A percentile compares a stretch with the other conserved stretches of the same genome.
Conservation (phyloP, 2,797 vertebrate species). For the Chiroxiphia lanceolata region DNA sequence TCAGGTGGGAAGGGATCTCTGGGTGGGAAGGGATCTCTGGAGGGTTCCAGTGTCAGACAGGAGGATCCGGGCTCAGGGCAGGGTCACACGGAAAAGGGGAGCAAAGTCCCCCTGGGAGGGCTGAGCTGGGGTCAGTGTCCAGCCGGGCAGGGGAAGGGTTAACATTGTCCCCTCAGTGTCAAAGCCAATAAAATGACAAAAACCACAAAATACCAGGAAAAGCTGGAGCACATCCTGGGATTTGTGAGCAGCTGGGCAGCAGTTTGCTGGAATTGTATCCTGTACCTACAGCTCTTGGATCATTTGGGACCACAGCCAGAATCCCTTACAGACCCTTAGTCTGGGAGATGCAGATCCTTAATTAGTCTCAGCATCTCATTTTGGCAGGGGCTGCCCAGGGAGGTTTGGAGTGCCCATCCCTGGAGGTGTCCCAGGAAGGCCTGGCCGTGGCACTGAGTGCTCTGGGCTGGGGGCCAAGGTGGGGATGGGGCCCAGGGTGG, state of each 20-base stretch:
- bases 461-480: neutral
- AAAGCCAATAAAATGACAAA: accelerated
- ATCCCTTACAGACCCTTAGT: neutral
- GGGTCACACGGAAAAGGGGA: accelerated
- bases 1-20: conserved; percentile 27
- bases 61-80: accelerated
- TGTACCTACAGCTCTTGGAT: neutral
- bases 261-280: neutral
- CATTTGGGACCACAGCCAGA: neutral
- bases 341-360: neutral
- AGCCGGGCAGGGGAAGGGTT: too few relatives aligned
- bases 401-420: neutral
- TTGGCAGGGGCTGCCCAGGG: neutral
- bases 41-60: neutral
- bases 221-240: neutral
- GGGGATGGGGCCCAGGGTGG: neutral
- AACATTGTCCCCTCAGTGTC: accelerated
- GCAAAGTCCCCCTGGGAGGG: neutral
- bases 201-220: neutral
- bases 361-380: neutral
- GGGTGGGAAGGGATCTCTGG: conserved; percentile 61
- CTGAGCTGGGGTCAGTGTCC: neutral
- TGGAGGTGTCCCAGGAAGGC: neutral
- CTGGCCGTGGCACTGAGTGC: neutral
- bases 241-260: neutral